Evolutionary conservation across 2,113 vertebrate species (phyloP).

Genomic region (Hyperopisus bebe): DNA sequence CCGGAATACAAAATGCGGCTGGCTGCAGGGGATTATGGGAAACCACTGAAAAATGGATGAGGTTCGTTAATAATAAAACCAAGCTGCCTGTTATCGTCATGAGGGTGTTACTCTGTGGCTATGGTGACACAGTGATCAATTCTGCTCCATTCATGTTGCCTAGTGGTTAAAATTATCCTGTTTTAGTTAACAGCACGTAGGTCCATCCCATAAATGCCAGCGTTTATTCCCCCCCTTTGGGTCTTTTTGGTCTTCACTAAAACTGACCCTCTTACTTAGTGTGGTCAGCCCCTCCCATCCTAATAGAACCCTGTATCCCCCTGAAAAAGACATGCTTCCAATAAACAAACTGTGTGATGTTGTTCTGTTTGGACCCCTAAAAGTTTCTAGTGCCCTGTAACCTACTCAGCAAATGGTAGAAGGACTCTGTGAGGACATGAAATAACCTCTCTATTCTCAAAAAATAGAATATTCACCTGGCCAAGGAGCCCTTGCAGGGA

Average conservation of each 20-base stretch:
- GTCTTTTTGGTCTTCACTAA: neutral
- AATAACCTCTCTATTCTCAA: constrained; percentile 8
- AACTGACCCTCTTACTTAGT: neutral
- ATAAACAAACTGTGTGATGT: neutral
- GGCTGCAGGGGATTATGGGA: constrained; percentile 15
- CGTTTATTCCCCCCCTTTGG: neutral
- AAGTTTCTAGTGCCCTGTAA: neutral
- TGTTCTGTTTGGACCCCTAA: neutral
- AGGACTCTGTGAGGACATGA: neutral
- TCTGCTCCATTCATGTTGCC: neutral
- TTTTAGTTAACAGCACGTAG: neutral
- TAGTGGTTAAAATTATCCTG: neutral
- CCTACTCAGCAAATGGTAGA: neutral
- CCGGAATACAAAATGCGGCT: constrained; percentile 17
- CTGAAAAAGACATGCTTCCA: neutral
- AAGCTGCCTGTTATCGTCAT: neutral
- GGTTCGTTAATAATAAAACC: constrained; percentile 23
- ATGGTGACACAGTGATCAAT: neutral
- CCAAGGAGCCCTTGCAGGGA: neutral
- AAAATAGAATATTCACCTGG: constrained; percentile 10
- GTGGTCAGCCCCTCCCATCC: neutral
- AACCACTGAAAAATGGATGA: constrained; percentile 23
- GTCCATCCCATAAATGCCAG: neutral
- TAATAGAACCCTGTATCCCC: neutral
- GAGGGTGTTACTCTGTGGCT: neutral